Base-by-base conservation (phyloP, 2,888 invertebrate species). In the Vesta saturnalis region DNA sequence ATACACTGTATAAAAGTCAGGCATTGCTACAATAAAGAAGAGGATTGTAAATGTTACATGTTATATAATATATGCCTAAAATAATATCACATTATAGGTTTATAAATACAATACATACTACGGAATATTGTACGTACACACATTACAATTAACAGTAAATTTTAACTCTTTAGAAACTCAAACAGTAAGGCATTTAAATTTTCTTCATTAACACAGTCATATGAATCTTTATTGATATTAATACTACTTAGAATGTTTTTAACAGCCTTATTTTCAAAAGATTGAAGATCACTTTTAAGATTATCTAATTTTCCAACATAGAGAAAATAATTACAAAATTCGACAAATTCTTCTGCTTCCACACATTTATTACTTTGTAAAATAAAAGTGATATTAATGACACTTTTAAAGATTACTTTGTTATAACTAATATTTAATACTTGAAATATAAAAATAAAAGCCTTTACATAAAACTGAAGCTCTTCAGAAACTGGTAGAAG, bases 301-400 rank as follows among this genome's bases (percentile, higher is more conserved):
- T 67, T 54, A 10, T 74, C 64, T 35, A 71, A 55, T 18, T 69
- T 64, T 4, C 74, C 73, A 22, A 72, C 68, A 47, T 72, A 74
- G 43, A 80, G 73, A 56, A 80, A 70, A 74, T 75, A 80, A 60
- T 77, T 76, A 55, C 75, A 67, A n/a, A 82, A 64, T 71, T 81
- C 80, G 1, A 72, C 15, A 61, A 75, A 70, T 19, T 55, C 46
- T 30, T 67, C 57, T 54, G 77, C 65, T 57, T 74, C 59, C 5
- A 76, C 74, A 56, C 73, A 76, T 60, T 75, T 69, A 56, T 76
- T 67, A 10, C 72, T 69, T 47, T 72, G 60, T 21, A 79, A 61
- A 55, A 73, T 67, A 14, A 66, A 72, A 12, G 78, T 70, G 22
- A 80, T 78, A 63, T 73, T 73, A 43, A 74, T 72, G 10, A 79